Base-by-base conservation (phyloP, 2,113 vertebrate genomes). In the Heterochromis multidens region DNA sequence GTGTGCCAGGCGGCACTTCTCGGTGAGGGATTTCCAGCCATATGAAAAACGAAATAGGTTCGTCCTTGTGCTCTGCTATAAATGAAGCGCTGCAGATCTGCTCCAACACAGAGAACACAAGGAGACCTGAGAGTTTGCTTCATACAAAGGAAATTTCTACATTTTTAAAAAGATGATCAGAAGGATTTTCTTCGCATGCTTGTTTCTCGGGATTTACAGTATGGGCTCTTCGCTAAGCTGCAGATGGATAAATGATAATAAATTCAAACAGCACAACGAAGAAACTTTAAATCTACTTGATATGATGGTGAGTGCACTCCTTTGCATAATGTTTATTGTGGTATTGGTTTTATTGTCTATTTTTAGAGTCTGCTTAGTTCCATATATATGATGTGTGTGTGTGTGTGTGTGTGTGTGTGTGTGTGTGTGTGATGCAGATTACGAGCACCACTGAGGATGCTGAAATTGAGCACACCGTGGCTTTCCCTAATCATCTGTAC, bases 191-290 rank as follows among this genome's bases (percentile, higher is more conserved):
- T 67, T 77, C 1, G 25, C 91, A 5, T 80, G 85, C 11, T 54
- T 95, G 25, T 52, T 88, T n/a, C 12, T 95, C 70, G 35, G 63
- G 29, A 52, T 94, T 79, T 86, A 3, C 84, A 63, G 80, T n/a
- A 12, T 87, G 60, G 59, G 40, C 60, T 87, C 82, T 4, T 83
- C 65, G 1, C 77, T 92, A n/a, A 78, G 88, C 86, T 96, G 95
- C 86, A 85, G 70, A 1, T 95, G 95, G 95, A 79, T 94, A n/a
- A n/a, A n/a, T n/a, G 25, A 85, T 13, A 77, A 88, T 5, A 91
- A 91, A 27, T 95, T 94, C 85, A 57, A 9, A 23, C 33, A 86
- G 27, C 70, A 87, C 81, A 94, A 89, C 27, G 6, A 33, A 13
- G 43, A 6, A 8, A 84, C 49, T 56, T 2, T 95, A 61, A 3